Conservation (phyloP, 2,113 vertebrate genomes). For the Carassius gibelio region DNA sequence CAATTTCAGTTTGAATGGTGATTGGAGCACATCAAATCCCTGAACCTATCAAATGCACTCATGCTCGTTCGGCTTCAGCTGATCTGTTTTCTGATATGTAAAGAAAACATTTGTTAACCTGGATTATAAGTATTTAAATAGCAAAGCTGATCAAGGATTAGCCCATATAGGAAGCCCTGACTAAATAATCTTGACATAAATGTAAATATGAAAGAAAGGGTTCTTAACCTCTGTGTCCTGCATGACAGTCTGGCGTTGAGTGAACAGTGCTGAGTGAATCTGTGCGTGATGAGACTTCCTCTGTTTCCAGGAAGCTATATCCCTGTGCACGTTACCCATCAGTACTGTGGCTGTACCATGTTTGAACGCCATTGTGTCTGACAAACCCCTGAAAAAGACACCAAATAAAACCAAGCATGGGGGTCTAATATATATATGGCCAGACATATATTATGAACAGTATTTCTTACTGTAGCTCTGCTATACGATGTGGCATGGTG, state of each 20-base stretch:
- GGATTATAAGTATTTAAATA: slow-evolving; percentile 12
- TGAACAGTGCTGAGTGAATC: slow-evolving; percentile 64
- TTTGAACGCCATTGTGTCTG: slow-evolving; percentile 65
- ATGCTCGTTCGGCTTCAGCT: slow-evolving; percentile 3
- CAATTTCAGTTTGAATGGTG: slow-evolving; percentile 28
- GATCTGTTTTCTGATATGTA: slow-evolving; percentile 14
- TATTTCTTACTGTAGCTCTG: slow-evolving; percentile 70
- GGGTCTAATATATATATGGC: neutral
- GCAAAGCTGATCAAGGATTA: neutral
- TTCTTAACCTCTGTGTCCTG: slow-evolving; percentile 70
- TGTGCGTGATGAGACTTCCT: slow-evolving; percentile 60
- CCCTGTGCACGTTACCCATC: slow-evolving; percentile 71
- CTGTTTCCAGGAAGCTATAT: slow-evolving; percentile 67
- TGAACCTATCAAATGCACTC: slow-evolving; percentile 36
- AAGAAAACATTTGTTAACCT: slow-evolving; percentile 1
- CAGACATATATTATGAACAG: neutral
- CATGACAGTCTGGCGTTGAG: slow-evolving; percentile 66
- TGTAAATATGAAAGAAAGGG: neutral
- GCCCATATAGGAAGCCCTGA: neutral
- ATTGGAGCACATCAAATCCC: slow-evolving; percentile 31
- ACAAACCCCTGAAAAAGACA: slow-evolving; percentile 64
- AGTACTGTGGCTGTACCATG: slow-evolving; percentile 66
- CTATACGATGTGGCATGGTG: slow-evolving; percentile 59
- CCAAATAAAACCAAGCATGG: neutral
- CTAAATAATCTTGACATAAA: neutral